phyloP scores from a whole-genome alignment of 2,888 invertebrate genomes.

The Ichneumoninae sp. region DNA sequence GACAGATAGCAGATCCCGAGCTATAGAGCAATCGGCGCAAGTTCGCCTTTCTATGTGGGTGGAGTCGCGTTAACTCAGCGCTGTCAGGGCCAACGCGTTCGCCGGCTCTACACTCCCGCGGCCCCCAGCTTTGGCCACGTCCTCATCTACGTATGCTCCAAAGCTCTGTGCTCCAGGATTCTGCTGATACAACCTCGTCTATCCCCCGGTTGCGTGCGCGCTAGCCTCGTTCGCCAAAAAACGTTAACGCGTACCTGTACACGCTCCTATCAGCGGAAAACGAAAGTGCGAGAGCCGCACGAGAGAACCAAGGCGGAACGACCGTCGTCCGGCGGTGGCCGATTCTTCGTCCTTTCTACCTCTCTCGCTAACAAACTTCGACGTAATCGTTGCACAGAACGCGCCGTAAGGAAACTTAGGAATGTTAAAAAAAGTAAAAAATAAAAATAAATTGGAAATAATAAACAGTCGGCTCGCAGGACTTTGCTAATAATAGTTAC shows the following conservation, averaged over 20 bases:
- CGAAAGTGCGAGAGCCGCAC: slow-evolving; percentile 64
- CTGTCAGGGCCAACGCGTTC: slow-evolving; percentile 76
- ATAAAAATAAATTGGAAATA: slow-evolving; percentile 13
- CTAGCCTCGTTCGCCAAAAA: slow-evolving; percentile 41
- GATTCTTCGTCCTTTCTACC: slow-evolving; percentile 67
- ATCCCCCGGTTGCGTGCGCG: slow-evolving; percentile 11
- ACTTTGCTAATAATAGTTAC: slow-evolving; percentile 40
- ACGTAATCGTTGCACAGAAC: slow-evolving; percentile 56
- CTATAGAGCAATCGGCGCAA: slow-evolving; percentile 65
- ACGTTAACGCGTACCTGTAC: slow-evolving; percentile 53
- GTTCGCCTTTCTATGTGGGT: slow-evolving; percentile 77
- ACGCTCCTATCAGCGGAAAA: slow-evolving; percentile 66
- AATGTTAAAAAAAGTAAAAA: slow-evolving; percentile 35
- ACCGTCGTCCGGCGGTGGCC: slow-evolving; percentile 62
- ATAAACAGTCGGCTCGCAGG: slow-evolving; percentile 17
- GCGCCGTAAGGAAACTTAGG: slow-evolving; percentile 31
- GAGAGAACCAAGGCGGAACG: slow-evolving; percentile 65
- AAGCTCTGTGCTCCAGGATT: slow-evolving; percentile 37
- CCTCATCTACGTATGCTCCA: slow-evolving; percentile 59
- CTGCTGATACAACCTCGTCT: slow-evolving; percentile 1
- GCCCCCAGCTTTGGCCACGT: slow-evolving; percentile 52
- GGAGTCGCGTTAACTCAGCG: slow-evolving; percentile 74
- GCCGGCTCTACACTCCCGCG: slow-evolving; percentile 54
- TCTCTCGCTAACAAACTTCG: slow-evolving; percentile 44
- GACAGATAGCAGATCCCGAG: slow-evolving; percentile 64